Percentiles rank a stretch among this genome's conserved stretches.
Conservation (phyloP, 2,797 vertebrate species). For the Rhinichthys osculus region DNA sequence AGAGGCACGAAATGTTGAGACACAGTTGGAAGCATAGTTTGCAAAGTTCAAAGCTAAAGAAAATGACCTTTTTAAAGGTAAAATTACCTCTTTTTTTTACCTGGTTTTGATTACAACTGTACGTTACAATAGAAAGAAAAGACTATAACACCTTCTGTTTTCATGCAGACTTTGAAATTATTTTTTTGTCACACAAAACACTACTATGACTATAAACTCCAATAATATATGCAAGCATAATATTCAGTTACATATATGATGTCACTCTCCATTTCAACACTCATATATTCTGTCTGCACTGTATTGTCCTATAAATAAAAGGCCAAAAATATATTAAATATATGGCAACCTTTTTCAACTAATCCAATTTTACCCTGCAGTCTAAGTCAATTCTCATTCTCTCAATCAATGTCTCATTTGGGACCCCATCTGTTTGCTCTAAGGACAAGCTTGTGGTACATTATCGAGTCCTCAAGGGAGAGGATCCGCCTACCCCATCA, state of each 20-base stretch:
- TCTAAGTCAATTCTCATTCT: not conserved
- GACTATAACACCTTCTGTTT: not conserved
- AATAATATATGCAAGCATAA: not conserved
- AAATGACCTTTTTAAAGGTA: too few relatives aligned
- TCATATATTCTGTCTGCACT: not conserved
- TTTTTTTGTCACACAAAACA: not conserved
- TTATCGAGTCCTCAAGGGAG: not conserved
- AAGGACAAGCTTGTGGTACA: conserved; percentile 28
- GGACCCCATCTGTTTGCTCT: conserved; percentile 7
- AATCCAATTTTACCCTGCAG: conserved; percentile 11
- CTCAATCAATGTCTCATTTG: conserved; percentile 19
- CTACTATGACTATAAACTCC: not conserved
- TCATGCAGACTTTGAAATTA: not conserved
- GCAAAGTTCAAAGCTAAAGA: too few relatives aligned
- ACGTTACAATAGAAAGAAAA: not conserved
- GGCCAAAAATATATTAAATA: not conserved
- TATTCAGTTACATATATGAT: not conserved
- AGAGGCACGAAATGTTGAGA: too few relatives aligned
- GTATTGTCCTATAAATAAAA: not conserved
- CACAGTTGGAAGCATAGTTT: too few relatives aligned
- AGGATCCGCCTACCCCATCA: not conserved
- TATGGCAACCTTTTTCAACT: not conserved
- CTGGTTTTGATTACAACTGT: too few relatives aligned
- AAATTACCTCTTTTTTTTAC: too few relatives aligned
- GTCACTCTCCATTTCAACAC: not conserved